Evolutionary conservation across 30 jellyfish, hydroid and myxozoan genomes (phyloP).

Genomic region (Clytia hemisphaerica): DNA sequence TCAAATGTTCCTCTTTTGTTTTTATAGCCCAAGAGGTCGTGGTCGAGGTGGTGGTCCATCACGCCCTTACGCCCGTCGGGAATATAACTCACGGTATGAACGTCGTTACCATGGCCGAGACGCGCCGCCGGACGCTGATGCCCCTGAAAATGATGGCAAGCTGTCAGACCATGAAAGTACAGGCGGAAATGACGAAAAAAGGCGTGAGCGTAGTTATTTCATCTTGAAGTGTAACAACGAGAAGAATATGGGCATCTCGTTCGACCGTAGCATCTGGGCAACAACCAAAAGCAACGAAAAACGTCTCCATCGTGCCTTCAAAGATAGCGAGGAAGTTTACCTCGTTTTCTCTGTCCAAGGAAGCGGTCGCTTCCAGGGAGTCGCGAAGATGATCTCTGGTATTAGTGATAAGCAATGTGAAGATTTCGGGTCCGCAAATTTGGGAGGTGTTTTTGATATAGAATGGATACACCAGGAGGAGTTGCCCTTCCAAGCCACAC

Average conservation of each 20-base stretch:
- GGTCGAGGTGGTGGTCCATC: constrained; percentile 22
- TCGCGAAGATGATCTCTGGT: constrained; percentile 71
- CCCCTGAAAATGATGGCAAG: constrained; percentile 7
- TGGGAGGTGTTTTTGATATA: constrained; percentile 67
- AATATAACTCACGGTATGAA: too few relatives aligned
- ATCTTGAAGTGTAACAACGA: constrained; percentile 86
- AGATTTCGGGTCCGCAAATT: constrained; percentile 75
- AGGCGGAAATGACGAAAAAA: constrained; percentile 9
- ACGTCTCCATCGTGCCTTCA: constrained; percentile 74
- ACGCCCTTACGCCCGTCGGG: constrained; percentile 19
- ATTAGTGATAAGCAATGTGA: constrained; percentile 58
- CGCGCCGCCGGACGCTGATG: background rate
- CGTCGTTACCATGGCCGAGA: too few relatives aligned
- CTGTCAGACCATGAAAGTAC: background rate
- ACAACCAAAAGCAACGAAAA: constrained; percentile 85
- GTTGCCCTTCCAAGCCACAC: constrained; percentile 78
- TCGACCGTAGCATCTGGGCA: constrained; percentile 90
- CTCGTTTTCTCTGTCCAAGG: constrained; percentile 87
- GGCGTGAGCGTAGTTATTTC: constrained; percentile 40
- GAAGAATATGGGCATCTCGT: constrained; percentile 70
- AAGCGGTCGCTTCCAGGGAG: constrained; percentile 86
- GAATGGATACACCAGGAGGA: constrained; percentile 82
- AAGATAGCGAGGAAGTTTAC: constrained; percentile 47
- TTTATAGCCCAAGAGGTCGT: constrained; percentile 8
- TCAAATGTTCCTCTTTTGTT: too few relatives aligned